Percentiles rank a stretch among this genome's conserved stretches.
Evolutionary conservation across 2,113 vertebrate species (phyloP).

Genomic region (Etheostoma cragini): DNA sequence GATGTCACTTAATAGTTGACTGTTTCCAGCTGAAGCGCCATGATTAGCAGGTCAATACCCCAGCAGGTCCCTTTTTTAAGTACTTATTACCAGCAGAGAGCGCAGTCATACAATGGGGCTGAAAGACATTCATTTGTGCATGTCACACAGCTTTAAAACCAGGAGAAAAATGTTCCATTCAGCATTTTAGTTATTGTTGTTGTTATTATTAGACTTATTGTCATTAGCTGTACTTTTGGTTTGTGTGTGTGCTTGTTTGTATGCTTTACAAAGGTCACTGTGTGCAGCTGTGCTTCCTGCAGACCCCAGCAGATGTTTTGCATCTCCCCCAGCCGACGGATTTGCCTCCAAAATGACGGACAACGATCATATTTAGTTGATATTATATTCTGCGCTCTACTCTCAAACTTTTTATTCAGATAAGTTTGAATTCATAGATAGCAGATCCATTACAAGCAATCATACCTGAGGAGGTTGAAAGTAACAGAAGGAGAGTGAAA

Average conservation of each 20-base stretch:
- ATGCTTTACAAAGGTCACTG: slow-evolving; percentile 23
- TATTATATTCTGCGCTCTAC: not conserved
- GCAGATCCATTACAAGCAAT: not conserved
- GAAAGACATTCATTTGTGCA: slow-evolving; percentile 34
- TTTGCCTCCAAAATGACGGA: slow-evolving; percentile 26
- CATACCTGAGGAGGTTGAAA: not conserved
- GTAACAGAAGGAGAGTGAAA: not conserved
- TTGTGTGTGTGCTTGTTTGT: slow-evolving; percentile 9
- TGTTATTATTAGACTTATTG: slow-evolving; percentile 3
- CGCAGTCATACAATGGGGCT: slow-evolving; percentile 25
- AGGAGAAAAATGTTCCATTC: not conserved
- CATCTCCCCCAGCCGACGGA: slow-evolving; percentile 43
- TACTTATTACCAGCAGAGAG: slow-evolving; percentile 65
- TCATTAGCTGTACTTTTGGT: not conserved
- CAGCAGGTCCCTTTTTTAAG: slow-evolving; percentile 73
- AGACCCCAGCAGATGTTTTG: slow-evolving; percentile 59
- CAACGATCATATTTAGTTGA: slow-evolving; percentile 38
- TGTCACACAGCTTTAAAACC: slow-evolving; percentile 4
- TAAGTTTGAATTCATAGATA: not conserved
- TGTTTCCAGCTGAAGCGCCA: slow-evolving; percentile 59
- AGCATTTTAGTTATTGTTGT: not conserved
- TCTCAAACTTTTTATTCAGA: slow-evolving; percentile 2
- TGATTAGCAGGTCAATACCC: slow-evolving; percentile 78
- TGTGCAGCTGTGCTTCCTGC: slow-evolving; percentile 53
- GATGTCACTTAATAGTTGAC: slow-evolving; percentile 45